phyloP scores from a whole-genome alignment of 2,797 vertebrate genomes.

The Petrocephalus sullivani region DNA sequence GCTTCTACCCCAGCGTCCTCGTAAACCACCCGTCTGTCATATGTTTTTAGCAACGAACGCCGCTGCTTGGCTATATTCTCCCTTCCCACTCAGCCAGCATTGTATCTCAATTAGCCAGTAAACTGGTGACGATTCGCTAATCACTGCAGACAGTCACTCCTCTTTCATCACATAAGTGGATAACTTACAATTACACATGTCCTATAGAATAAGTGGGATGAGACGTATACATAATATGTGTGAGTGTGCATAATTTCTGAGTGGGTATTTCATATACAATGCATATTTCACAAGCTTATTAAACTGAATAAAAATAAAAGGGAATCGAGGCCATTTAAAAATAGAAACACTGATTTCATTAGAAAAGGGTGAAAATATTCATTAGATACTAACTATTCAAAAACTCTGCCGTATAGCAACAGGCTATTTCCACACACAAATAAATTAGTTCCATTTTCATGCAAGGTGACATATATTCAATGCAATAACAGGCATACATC shows the following conservation, averaged over 20 bases:
- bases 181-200: neutral
- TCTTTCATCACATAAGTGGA: neutral
- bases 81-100: neutral
- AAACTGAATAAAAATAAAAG: neutral
- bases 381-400: neutral
- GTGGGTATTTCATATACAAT: neutral
- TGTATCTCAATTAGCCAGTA: neutral
- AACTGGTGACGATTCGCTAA: neutral
- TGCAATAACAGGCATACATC: neutral
- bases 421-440: neutral
- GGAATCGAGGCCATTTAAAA: neutral
- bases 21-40: neutral
- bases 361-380: neutral
- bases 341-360: neutral
- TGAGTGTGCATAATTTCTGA: neutral
- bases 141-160: neutral
- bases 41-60: neutral
- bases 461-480: neutral
- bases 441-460: constrained; percentile 1
- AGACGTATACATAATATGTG: neutral
- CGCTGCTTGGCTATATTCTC: neutral
- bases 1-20: neutral
- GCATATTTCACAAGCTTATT: neutral
- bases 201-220: neutral
- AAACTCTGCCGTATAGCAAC: neutral